phyloP scores from a whole-genome alignment of 2,797 vertebrate species.

The Tokudaia muenninki region DNA sequence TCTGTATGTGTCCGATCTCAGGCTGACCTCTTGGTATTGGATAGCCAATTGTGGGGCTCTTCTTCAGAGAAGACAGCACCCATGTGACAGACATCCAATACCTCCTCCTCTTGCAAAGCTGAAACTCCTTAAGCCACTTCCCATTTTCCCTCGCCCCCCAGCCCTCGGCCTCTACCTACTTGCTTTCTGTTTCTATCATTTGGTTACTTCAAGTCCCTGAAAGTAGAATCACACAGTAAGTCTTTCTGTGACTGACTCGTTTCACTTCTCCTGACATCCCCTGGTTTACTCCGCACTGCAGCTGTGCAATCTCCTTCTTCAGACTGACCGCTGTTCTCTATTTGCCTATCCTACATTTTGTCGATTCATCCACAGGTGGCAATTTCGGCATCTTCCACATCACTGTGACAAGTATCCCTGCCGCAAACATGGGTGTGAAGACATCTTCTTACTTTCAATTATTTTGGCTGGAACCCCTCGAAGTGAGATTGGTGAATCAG shows the following conservation, averaged over 20 bases:
- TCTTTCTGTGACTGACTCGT: not conserved
- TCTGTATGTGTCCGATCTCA: not conserved
- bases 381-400: not conserved
- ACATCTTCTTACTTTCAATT: not conserved
- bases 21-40: not conserved
- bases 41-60: not conserved
- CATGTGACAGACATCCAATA: not conserved
- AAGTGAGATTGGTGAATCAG: not conserved
- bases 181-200: not conserved
- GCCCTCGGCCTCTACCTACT: not conserved
- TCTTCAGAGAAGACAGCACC: not conserved
- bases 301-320: not conserved
- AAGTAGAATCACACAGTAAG: not conserved
- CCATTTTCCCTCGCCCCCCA: not conserved
- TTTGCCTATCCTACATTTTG: accelerated
- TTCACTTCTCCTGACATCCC: not conserved
- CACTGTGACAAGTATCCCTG: not conserved
- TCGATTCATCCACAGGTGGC: not conserved
- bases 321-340: not conserved
- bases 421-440: not conserved
- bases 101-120: not conserved
- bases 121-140: not conserved
- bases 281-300: not conserved
- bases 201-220: not conserved
- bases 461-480: not conserved